phyloP scores from a whole-genome alignment of 2,797 vertebrate genomes.

The Gymnoscopelus microlampas region DNA sequence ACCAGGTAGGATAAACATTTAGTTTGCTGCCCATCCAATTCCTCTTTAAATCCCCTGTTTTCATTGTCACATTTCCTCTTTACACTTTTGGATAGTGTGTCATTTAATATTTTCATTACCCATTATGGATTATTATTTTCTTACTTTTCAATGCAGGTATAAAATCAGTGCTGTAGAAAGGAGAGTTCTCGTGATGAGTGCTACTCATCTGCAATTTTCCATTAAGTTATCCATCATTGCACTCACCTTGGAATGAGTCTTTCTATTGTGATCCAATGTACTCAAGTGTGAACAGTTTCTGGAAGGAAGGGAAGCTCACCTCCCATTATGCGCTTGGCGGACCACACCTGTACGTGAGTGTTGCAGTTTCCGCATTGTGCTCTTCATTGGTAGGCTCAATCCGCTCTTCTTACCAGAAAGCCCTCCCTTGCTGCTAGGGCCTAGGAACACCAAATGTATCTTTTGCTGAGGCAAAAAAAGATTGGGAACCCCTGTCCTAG shows the following conservation, averaged over 20 bases:
- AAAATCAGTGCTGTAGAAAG: constrained; percentile 34
- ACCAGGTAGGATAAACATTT: too few species aligned
- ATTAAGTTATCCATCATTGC: constrained; percentile 55
- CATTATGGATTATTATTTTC: constrained; percentile 15
- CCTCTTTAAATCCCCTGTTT: too few species aligned
- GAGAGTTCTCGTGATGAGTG: constrained; percentile 12
- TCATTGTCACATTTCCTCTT: too few species aligned
- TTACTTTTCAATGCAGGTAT: constrained; percentile 6
- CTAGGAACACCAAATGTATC: too few species aligned
- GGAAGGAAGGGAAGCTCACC: too few species aligned
- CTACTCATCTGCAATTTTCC: constrained; percentile 49
- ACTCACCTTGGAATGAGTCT: constrained; percentile 49
- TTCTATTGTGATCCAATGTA: too few species aligned
- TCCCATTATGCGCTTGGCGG: too few species aligned
- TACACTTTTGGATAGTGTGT: too few species aligned
- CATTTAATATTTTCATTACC: constrained; percentile 6
- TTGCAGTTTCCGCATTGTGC: constrained; percentile 9
- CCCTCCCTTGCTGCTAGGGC: constrained; percentile 33
- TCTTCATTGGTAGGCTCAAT: constrained; percentile 46
- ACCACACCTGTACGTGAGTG: too few species aligned
- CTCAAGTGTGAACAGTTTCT: constrained; percentile 45
- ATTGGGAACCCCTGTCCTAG: constrained; percentile 18
- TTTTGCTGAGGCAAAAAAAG: too few species aligned
- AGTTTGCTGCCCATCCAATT: too few species aligned
- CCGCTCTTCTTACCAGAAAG: constrained; percentile 36